Evolutionary conservation across 2,888 invertebrate genomes (phyloP).

Genomic region (Gymnocheta viridis): DNA sequence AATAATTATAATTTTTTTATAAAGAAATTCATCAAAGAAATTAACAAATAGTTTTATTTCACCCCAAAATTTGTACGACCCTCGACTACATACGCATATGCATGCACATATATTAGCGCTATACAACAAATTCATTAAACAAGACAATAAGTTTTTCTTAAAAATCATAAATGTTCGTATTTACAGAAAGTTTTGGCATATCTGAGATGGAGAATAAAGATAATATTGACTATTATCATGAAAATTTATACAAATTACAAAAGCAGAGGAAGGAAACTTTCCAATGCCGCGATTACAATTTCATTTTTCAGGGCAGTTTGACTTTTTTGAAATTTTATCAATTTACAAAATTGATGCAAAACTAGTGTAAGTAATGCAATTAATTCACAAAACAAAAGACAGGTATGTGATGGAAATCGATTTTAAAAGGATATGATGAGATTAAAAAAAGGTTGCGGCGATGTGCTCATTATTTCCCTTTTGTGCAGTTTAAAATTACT

Average conservation of each 20-base stretch:
- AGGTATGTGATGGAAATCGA: neutral
- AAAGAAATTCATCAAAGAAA: neutral
- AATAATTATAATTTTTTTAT: neutral
- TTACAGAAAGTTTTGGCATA: conserved; percentile 33
- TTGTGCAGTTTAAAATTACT: too few species aligned
- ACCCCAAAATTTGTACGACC: neutral
- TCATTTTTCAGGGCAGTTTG: neutral
- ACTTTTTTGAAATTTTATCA: neutral
- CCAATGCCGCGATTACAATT: neutral
- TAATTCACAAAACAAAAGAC: neutral
- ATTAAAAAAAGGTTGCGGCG: neutral
- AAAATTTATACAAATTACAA: neutral
- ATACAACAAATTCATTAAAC: neutral
- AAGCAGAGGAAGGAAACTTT: neutral
- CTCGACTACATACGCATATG: neutral
- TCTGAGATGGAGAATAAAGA: conserved; percentile 18
- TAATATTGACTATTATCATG: conserved; percentile 24
- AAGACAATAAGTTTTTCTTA: neutral
- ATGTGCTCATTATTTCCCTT: neutral
- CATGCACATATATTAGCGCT: neutral
- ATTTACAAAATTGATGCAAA: neutral
- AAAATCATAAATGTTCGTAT: neutral
- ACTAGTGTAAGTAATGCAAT: neutral
- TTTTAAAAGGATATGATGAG: neutral
- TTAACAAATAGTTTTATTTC: neutral